Base-by-base conservation (phyloP, 2,888 invertebrate species). In the Lomographa bimaculata region DNA sequence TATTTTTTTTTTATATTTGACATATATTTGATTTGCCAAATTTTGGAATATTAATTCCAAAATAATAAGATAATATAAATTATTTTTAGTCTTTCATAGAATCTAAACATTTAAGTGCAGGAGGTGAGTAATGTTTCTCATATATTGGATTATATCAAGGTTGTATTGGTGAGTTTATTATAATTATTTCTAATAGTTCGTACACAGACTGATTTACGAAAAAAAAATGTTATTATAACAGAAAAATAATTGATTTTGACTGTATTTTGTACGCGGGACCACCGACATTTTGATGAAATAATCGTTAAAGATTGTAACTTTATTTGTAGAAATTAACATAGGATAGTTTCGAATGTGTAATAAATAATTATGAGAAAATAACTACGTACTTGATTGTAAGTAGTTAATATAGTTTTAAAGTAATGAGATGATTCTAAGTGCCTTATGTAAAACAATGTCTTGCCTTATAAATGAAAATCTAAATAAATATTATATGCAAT, bases 401-500 rank as follows among this genome's bases (percentile, higher is more conserved):
- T 19, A 27, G 14, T 11, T 25, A 9, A 24, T 34, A 19, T 40
- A 43, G 28, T 20, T 40, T n/a, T 50, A 38, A 25, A 29, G 8
- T 20, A 47, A 45, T 34, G 44, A 39, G 46, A 50, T 32, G 26
- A 30, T 36, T 42, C 11, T 36, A 37, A 50, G 81, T 81, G 80
- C 79, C 79, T 79, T 79, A 59, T 63, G 60, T 70, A 64, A 59
- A 56, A 30, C 18, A 3, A 60, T 67, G 69, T 80, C 82, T 81
- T 83, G 81, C 81, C 82, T 71, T 71, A 14, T 12, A 19, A 20
- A 29, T 23, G 27, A 32, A 23, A 19, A 28, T 32, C 23, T 36
- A 7, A 34, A 21, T 18, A 30, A 26, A 59, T 54, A 57, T 54
- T 51, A 54, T 57, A 50, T 28, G 5, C 36, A 26, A 25, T 36